phyloP scores from a whole-genome alignment of 2,888 invertebrate genomes.

The Pristionchus exspectatus region DNA sequence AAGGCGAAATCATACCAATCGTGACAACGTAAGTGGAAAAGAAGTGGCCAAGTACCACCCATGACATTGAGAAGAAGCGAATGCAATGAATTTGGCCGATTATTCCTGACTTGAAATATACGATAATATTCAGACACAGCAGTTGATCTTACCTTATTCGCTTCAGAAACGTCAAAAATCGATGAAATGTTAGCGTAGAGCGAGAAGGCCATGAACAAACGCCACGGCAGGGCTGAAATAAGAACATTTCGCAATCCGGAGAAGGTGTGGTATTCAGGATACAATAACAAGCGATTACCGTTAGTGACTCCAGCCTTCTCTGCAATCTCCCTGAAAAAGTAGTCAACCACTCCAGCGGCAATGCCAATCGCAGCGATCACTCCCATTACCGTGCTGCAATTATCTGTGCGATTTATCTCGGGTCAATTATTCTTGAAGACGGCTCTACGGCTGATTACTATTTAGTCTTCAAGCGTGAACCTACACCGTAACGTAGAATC shows the following conservation, averaged over 20 bases:
- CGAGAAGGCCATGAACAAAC: constrained; percentile 52
- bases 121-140: background rate
- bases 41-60: constrained; percentile 49
- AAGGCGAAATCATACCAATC: background rate
- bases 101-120: constrained; percentile 11
- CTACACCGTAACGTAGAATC: constrained; percentile 42
- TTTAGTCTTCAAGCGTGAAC: too few species aligned
- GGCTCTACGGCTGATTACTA: too few species aligned
- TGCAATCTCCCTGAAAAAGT: constrained; percentile 17
- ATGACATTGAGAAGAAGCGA: constrained; percentile 52
- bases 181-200: constrained; percentile 21
- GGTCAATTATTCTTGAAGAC: background rate
- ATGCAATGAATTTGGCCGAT: constrained; percentile 55
- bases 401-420: background rate
- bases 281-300: background rate
- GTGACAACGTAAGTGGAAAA: background rate
- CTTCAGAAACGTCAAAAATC: constrained; percentile 1
- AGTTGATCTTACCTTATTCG: constrained; percentile 1
- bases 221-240: constrained; percentile 6
- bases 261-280: background rate
- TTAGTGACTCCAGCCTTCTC: background rate
- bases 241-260: background rate
- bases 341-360: constrained; percentile 5
- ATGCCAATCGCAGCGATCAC: background rate
- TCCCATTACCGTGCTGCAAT: constrained; percentile 33